Percentiles rank a stretch among this genome's conserved stretches.
Conservation (phyloP, 2,113 vertebrate genomes). For the Salminus brasiliensis region DNA sequence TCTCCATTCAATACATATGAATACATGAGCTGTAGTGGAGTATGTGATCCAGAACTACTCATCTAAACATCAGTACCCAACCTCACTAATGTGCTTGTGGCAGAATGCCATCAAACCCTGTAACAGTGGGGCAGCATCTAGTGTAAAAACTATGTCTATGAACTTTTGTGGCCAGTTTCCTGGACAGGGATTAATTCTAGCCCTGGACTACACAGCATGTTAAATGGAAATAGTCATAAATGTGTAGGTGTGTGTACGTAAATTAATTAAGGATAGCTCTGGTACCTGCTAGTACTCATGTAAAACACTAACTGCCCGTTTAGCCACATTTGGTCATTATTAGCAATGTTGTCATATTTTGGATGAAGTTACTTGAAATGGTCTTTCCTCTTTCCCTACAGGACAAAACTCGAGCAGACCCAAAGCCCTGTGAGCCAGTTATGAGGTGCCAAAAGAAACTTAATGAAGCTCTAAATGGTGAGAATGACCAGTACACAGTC, state of each 20-base stretch:
- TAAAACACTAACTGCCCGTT: background rate
- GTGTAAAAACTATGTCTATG: background rate
- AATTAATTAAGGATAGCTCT: too few species aligned
- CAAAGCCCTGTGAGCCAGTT: slow-evolving; percentile 61
- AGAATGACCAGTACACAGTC: slow-evolving; percentile 10
- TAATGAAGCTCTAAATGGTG: slow-evolving; percentile 78
- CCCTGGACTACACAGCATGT: too few species aligned
- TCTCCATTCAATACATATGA: too few species aligned
- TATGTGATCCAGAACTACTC: too few species aligned
- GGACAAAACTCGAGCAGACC: slow-evolving; percentile 67
- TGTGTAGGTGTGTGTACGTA: too few species aligned
- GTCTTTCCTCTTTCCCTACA: slow-evolving; percentile 34
- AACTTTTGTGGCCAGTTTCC: too few species aligned
- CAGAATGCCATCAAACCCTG: background rate
- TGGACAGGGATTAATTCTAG: too few species aligned
- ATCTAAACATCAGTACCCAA: background rate
- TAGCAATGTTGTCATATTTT: background rate
- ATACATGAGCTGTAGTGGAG: too few species aligned
- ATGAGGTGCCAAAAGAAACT: slow-evolving; percentile 77
- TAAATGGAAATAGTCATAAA: too few species aligned
- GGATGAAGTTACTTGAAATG: background rate
- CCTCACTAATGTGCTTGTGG: background rate
- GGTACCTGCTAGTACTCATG: too few species aligned
- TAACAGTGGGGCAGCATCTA: too few species aligned
- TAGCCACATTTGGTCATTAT: background rate